These are phyloP conservation scores for Sebastes wilsoni DNA, from an alignment of 2,797 vertebrate genomes.

Conservation along the genomic window DNA sequence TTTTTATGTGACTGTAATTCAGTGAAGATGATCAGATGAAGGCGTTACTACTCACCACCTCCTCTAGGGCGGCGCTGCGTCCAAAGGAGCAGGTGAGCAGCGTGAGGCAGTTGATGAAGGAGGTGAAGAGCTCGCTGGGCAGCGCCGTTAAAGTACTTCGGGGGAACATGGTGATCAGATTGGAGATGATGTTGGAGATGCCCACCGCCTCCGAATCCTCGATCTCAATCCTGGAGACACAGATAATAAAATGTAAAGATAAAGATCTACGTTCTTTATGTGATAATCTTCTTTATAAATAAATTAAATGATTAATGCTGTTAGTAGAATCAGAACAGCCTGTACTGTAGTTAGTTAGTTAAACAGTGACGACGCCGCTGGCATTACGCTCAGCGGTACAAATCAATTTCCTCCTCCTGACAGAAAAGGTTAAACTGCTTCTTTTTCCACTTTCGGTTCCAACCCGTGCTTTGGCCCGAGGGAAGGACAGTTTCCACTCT, in stretches of 20 bases:
- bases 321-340: neutral
- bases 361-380: neutral
- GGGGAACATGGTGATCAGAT: constrained; percentile 97
- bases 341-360: neutral
- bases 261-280: neutral
- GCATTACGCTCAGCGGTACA: neutral
- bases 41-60: constrained; percentile 87
- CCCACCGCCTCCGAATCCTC: constrained; percentile 99
- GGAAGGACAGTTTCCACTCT: constrained; percentile 46
- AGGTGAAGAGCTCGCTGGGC: constrained; percentile 96
- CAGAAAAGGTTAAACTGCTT: neutral
- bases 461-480: constrained; percentile 19
- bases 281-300: neutral
- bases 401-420: neutral
- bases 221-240: constrained; percentile 91
- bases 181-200: constrained; percentile 97
- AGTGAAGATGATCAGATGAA: neutral
- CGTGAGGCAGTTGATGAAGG: constrained; percentile 97
- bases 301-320: neutral
- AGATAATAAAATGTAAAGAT: constrained; percentile 14
- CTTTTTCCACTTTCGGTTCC: neutral
- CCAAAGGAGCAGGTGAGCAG: constrained; percentile 98
- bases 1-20: neutral
- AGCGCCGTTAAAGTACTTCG: constrained; percentile 93
- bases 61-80: constrained; percentile 96